Percentiles rank a stretch among this genome's conserved stretches.
phyloP scores from a whole-genome alignment of 1,140 invertebrate genomes.

The Platyscapa corneri region DNA sequence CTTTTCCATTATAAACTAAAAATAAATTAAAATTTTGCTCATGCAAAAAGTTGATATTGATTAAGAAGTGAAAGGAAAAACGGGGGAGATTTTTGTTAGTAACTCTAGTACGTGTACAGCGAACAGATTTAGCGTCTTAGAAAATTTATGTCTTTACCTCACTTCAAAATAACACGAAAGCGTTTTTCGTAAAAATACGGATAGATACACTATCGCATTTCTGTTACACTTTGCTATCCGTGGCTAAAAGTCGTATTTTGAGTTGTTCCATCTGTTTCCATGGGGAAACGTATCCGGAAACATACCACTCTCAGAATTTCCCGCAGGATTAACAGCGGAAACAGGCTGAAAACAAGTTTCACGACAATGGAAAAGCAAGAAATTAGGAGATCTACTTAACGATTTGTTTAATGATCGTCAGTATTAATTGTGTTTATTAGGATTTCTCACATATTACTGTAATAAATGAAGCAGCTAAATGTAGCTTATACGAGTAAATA shows the following conservation, averaged over 20 bases:
- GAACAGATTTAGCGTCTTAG: conserved; percentile 36
- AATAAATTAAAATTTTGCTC: too few relatives aligned
- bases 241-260: conserved; percentile 59
- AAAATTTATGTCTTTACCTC: conserved; percentile 36
- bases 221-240: conserved; percentile 17
- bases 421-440: too few relatives aligned
- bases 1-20: too few relatives aligned
- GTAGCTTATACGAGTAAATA: too few relatives aligned
- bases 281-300: conserved; percentile 59
- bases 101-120: conserved; percentile 1
- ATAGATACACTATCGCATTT: background rate
- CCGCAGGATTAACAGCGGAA: conserved; percentile 62
- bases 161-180: conserved; percentile 36
- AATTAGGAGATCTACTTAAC: background rate
- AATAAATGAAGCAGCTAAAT: too few relatives aligned
- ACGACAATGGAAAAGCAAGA: background rate
- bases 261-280: conserved; percentile 56
- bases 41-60: background rate
- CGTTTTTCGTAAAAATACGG: conserved; percentile 35
- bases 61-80: background rate
- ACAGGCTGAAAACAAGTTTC: conserved; percentile 46
- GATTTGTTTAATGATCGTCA: too few relatives aligned
- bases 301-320: conserved; percentile 62
- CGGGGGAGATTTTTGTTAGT: conserved; percentile 1
- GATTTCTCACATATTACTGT: too few relatives aligned